Evolutionary conservation across 2,888 invertebrate genomes (phyloP).

Genomic region (Argyresthia goedartella): DNA sequence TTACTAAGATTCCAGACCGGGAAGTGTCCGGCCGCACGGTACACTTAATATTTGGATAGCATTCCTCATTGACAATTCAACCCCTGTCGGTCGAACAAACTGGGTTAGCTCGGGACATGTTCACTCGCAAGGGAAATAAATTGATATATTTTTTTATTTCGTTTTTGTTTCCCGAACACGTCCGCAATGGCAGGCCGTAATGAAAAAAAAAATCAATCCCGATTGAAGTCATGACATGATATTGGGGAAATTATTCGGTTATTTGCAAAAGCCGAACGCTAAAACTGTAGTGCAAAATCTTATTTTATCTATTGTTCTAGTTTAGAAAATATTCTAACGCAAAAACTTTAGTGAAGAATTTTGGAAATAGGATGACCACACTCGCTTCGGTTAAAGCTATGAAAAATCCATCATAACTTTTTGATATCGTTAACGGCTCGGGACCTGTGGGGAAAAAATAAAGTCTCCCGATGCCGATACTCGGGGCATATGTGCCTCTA

Average conservation of each 20-base stretch:
- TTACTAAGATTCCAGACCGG: conserved; percentile 15
- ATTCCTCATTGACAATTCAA: conserved; percentile 64
- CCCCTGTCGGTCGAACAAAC: conserved; percentile 68
- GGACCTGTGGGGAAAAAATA: conserved; percentile 28
- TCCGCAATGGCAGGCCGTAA: conserved; percentile 51
- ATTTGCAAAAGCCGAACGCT: no score
- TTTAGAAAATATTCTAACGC: conserved; percentile 17
- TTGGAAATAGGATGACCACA: conserved; percentile 41
- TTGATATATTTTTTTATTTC: conserved; percentile 54
- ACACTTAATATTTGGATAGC: conserved; percentile 58
- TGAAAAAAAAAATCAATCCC: conserved; percentile 30
- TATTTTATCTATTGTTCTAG: background rate
- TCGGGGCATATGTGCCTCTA: conserved; percentile 17
- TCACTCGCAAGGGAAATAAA: conserved; percentile 63
- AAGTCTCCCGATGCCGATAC: conserved; percentile 14
- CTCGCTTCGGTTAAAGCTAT: conserved; percentile 36
- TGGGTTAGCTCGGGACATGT: conserved; percentile 65
- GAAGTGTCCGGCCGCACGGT: conserved; percentile 41
- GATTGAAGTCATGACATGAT: conserved; percentile 1
- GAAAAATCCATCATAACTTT: conserved; percentile 57
- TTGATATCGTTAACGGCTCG: conserved; percentile 51
- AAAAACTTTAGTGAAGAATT: conserved; percentile 24
- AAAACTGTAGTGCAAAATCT: background rate
- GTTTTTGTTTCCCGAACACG: conserved; percentile 44
- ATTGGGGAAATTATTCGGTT: no score